phyloP scores from a whole-genome alignment of 2,888 invertebrate species.

The Drymonia ruficornis region DNA sequence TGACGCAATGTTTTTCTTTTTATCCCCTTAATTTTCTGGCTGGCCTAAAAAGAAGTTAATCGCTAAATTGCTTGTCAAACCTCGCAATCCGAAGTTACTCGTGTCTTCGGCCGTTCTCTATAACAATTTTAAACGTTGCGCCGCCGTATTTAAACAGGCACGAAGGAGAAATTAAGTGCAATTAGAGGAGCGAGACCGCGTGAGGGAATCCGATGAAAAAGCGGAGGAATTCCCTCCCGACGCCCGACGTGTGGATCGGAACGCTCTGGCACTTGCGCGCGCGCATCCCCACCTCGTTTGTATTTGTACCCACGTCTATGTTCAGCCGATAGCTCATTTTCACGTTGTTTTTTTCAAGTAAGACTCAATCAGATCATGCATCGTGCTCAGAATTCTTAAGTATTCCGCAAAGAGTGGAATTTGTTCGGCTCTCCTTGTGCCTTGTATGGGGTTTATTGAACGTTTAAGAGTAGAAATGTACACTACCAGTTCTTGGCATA shows the following conservation, averaged over 20 bases:
- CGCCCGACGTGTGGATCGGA: conserved; percentile 67
- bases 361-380: conserved; percentile 43
- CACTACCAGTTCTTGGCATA: no score
- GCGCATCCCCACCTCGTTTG: conserved; percentile 16
- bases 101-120: conserved; percentile 39
- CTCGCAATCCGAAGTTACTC: conserved; percentile 30
- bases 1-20: neutral
- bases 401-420: neutral
- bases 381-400: conserved; percentile 30
- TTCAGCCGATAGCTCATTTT: conserved; percentile 43
- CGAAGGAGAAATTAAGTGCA: conserved; percentile 77
- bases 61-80: conserved; percentile 25
- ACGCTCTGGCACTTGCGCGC: conserved; percentile 50
- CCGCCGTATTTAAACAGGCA: conserved; percentile 74
- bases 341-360: conserved; percentile 44
- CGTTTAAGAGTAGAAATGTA: neutral
- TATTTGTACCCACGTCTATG: conserved; percentile 28
- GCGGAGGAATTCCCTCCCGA: conserved; percentile 65
- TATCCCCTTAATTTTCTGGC: neutral
- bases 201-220: conserved; percentile 73
- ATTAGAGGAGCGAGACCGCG: conserved; percentile 76
- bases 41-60: conserved; percentile 16
- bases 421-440: neutral
- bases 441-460: neutral
- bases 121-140: conserved; percentile 60